These are phyloP conservation scores for Danio choprae DNA, from an alignment of 2,797 vertebrate species.

Conservation along the genomic window DNA sequence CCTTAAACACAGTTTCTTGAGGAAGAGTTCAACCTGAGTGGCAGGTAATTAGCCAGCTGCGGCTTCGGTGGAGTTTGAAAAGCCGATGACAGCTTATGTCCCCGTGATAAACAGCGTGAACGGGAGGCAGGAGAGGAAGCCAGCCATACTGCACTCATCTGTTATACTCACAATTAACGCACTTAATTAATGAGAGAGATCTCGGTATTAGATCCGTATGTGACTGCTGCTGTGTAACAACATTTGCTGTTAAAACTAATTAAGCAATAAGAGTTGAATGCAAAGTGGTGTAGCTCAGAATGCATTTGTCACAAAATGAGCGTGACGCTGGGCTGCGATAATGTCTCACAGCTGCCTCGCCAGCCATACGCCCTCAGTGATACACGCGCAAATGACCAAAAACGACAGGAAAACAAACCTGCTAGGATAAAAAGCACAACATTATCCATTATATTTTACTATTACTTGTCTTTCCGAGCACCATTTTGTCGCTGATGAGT, in stretches of 20 bases:
- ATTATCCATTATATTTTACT: slow-evolving; percentile 45
- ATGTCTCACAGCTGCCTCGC: slow-evolving; percentile 33
- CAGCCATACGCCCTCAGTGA: slow-evolving; percentile 30
- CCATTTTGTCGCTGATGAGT: slow-evolving; percentile 47
- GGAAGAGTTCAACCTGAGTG: slow-evolving; percentile 62
- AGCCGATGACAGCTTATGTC: slow-evolving; percentile 62
- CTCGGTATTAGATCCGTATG: slow-evolving; percentile 63
- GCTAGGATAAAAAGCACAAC: slow-evolving; percentile 19
- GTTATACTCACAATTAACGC: slow-evolving; percentile 67
- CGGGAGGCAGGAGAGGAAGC: slow-evolving; percentile 58
- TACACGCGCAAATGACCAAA: slow-evolving; percentile 34
- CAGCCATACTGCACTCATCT: slow-evolving; percentile 67
- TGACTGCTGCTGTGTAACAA: slow-evolving; percentile 61
- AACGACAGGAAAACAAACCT: slow-evolving; percentile 38
- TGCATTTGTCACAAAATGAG: slow-evolving; percentile 55
- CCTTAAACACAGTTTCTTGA: slow-evolving; percentile 51
- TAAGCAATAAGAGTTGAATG: slow-evolving; percentile 60
- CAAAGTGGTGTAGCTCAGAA: slow-evolving; percentile 50
- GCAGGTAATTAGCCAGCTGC: slow-evolving; percentile 69
- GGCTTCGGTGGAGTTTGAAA: slow-evolving; percentile 59
- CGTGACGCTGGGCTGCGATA: slow-evolving; percentile 29
- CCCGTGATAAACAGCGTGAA: slow-evolving; percentile 61
- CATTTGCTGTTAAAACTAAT: slow-evolving; percentile 62
- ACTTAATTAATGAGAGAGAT: slow-evolving; percentile 66
- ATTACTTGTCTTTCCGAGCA: slow-evolving; percentile 34